Conservation (phyloP, 1,140 invertebrate genomes). For the Trachymyrmex septentrionalis region DNA sequence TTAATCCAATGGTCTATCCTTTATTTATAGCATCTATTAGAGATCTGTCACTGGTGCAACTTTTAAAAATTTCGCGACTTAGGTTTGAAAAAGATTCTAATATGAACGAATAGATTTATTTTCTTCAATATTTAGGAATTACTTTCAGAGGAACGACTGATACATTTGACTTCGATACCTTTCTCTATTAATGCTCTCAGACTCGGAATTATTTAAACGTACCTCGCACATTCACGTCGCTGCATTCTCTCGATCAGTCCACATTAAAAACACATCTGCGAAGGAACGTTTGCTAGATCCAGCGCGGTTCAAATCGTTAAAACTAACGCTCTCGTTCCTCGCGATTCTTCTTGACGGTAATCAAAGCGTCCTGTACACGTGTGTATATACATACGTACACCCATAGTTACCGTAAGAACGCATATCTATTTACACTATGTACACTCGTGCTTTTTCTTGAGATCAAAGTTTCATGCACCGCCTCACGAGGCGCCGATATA, state of each 20-base stretch:
- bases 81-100: not conserved
- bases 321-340: slow-evolving; percentile 25
- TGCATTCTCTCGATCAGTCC: slow-evolving; percentile 21
- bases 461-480: slow-evolving; percentile 78
- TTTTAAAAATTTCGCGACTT: not conserved
- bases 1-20: not conserved
- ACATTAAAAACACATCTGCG: slow-evolving; percentile 29
- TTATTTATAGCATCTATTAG: not conserved
- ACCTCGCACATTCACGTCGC: slow-evolving; percentile 31
- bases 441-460: slow-evolving; percentile 76
- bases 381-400: slow-evolving; percentile 75
- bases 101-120: not conserved
- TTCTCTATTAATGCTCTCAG: slow-evolving; percentile 24
- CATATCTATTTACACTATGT: slow-evolving; percentile 82
- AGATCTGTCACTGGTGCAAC: not conserved
- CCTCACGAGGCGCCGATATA: slow-evolving; percentile 18
- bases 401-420: slow-evolving; percentile 62
- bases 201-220: slow-evolving; percentile 53
- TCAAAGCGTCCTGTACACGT: slow-evolving; percentile 69
- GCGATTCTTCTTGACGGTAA: slow-evolving; percentile 33
- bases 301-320: slow-evolving; percentile 30
- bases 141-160: not conserved
- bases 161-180: not conserved
- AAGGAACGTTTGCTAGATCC: slow-evolving; percentile 21
- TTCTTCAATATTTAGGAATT: not conserved